phyloP scores from a whole-genome alignment of 2,888 invertebrate genomes.

The Pogonocherus hispidulus region DNA sequence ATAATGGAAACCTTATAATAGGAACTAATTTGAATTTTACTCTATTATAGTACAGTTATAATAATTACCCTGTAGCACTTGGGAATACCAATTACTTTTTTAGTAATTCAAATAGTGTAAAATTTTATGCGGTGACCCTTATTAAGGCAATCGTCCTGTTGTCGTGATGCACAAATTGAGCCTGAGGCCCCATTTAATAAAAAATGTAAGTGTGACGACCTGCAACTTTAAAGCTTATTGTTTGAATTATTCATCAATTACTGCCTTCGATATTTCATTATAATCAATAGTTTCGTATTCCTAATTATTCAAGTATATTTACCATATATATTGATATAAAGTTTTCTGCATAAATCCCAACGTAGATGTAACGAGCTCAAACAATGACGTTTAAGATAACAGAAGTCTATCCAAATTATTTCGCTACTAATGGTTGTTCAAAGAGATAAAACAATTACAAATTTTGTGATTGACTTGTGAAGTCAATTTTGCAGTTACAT shows the following conservation, averaged over 20 bases:
- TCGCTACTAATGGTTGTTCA: too few relatives aligned
- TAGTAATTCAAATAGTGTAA: constrained; percentile 17
- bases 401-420: too few relatives aligned
- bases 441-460: too few relatives aligned
- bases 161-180: constrained; percentile 11
- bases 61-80: constrained; percentile 11
- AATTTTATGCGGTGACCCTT: constrained; percentile 19
- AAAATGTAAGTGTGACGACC: not conserved
- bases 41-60: constrained; percentile 24
- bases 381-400: too few relatives aligned
- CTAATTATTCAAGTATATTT: too few relatives aligned
- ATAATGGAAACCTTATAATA: constrained; percentile 11
- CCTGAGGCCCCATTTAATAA: not conserved
- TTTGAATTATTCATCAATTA: not conserved
- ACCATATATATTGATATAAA: too few relatives aligned
- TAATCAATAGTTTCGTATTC: too few relatives aligned
- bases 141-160: constrained; percentile 16
- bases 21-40: constrained; percentile 21
- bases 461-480: too few relatives aligned
- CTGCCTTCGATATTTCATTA: too few relatives aligned
- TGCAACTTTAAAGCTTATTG: not conserved
- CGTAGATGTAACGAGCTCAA: too few relatives aligned
- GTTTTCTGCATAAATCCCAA: too few relatives aligned
- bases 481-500: too few relatives aligned
- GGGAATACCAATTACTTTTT: constrained; percentile 14